Percentiles rank a stretch among this genome's conserved stretches.
These are phyloP conservation scores for Python bivittatus DNA, from an alignment of 2,113 vertebrate species.

Conservation along the genomic window DNA sequence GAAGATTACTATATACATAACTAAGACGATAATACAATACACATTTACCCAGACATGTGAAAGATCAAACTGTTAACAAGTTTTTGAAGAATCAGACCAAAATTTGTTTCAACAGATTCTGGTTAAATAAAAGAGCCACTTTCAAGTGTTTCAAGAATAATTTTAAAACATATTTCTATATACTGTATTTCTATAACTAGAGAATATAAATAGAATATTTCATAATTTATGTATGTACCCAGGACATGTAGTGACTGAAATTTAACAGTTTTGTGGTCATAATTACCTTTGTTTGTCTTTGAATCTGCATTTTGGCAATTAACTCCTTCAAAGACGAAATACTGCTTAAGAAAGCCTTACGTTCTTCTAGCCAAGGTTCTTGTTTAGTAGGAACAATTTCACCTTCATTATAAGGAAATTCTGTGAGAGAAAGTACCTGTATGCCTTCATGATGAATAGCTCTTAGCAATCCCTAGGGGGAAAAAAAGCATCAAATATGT, in stretches of 20 bases:
- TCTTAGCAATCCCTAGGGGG: constrained; percentile 81
- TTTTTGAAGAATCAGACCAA: neutral
- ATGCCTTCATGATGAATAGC: constrained; percentile 94
- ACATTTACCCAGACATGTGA: neutral
- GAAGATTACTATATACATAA: neutral
- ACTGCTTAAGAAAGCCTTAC: constrained; percentile 81
- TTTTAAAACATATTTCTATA: neutral
- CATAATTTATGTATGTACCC: neutral
- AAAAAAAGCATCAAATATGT: neutral
- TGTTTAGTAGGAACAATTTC: constrained; percentile 65
- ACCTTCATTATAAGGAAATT: constrained; percentile 76
- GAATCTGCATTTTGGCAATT: constrained; percentile 84
- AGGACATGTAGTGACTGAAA: neutral
- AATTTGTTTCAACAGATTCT: neutral
- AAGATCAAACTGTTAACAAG: neutral
- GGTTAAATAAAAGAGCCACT: neutral
- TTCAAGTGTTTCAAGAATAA: neutral
- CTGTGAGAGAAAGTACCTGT: constrained; percentile 90
- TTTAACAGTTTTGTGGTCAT: neutral
- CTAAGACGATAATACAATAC: neutral
- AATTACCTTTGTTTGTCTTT: constrained; percentile 78
- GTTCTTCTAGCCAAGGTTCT: constrained; percentile 79
- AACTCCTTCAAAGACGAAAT: constrained; percentile 86
- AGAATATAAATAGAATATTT: neutral
- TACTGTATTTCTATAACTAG: neutral